phyloP scores from a whole-genome alignment of 2,113 vertebrate species.

The Otolemur garnettii region DNA sequence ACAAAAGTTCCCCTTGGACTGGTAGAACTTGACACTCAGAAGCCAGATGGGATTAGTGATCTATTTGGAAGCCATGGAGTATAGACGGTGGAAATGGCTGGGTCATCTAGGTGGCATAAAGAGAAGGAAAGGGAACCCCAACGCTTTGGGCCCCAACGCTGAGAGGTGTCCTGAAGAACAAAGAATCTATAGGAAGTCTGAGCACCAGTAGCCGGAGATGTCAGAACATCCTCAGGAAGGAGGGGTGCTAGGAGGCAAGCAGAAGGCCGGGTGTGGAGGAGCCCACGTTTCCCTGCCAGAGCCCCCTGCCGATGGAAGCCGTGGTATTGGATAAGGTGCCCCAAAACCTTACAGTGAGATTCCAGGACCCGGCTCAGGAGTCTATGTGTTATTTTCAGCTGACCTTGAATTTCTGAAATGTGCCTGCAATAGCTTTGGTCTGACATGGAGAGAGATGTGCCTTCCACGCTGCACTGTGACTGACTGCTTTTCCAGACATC shows the following conservation, averaged over 20 bases:
- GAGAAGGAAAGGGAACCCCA: neutral
- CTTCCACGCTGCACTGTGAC: too few species aligned
- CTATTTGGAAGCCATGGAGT: neutral
- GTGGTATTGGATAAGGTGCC: fast-evolving
- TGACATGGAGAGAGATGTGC: neutral
- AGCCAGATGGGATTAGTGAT: neutral
- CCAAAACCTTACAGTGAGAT: neutral
- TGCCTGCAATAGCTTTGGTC: neutral
- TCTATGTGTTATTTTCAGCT: neutral
- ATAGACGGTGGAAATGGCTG: neutral
- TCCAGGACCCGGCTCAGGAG: neutral
- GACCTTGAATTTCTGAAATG: neutral
- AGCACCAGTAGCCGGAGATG: neutral
- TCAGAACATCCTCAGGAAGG: neutral
- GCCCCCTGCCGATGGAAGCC: neutral
- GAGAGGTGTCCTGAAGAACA: neutral
- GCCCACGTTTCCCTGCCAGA: fast-evolving
- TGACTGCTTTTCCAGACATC: neutral
- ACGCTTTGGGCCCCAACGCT: neutral
- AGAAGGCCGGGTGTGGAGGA: neutral
- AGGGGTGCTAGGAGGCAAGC: neutral
- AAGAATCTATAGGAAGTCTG: neutral
- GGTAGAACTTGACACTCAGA: neutral
- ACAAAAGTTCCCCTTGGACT: too few species aligned
- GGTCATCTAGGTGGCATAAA: neutral